Evolutionary conservation across 2,888 invertebrate genomes (phyloP).

Genomic region (Anarsia innoxiella): DNA sequence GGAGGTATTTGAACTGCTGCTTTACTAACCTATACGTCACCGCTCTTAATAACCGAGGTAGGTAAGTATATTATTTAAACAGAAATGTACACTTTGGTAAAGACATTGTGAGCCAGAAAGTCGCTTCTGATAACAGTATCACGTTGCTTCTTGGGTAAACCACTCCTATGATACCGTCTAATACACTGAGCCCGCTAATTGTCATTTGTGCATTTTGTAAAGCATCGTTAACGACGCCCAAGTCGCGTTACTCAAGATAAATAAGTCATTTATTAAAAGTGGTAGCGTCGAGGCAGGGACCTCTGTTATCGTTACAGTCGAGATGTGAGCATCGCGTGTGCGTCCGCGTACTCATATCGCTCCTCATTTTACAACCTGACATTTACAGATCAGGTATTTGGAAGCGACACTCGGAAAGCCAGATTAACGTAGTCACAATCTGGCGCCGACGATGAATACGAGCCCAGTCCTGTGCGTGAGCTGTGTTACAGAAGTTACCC

Average conservation of each 20-base stretch:
- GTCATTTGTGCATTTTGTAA: slow-evolving; percentile 2
- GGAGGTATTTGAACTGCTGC: too few relatives aligned
- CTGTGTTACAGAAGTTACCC: slow-evolving; percentile 37
- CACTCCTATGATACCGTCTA: neutral
- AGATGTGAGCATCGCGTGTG: slow-evolving; percentile 57
- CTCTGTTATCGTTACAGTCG: slow-evolving; percentile 60
- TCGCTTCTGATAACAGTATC: slow-evolving; percentile 1
- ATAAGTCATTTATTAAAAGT: slow-evolving; percentile 62
- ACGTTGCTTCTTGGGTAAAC: neutral
- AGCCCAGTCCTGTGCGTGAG: slow-evolving; percentile 32
- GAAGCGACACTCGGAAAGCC: slow-evolving; percentile 54
- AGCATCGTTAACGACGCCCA: slow-evolving; percentile 39
- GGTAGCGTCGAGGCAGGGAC: slow-evolving; percentile 50
- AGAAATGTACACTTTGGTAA: too few relatives aligned
- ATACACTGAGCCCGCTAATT: neutral
- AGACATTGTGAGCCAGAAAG: neutral
- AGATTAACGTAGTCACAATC: slow-evolving; percentile 53
- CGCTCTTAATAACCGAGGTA: too few relatives aligned
- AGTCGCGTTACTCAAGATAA: slow-evolving; percentile 56
- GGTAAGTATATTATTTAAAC: too few relatives aligned
- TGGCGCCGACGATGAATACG: slow-evolving; percentile 35
- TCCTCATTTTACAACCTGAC: slow-evolving; percentile 56
- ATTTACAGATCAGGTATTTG: slow-evolving; percentile 64
- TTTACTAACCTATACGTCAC: too few relatives aligned
- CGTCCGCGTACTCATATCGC: slow-evolving; percentile 54